Evolutionary conservation across 2,888 invertebrate genomes (phyloP).

Genomic region (Thereva unica): DNA sequence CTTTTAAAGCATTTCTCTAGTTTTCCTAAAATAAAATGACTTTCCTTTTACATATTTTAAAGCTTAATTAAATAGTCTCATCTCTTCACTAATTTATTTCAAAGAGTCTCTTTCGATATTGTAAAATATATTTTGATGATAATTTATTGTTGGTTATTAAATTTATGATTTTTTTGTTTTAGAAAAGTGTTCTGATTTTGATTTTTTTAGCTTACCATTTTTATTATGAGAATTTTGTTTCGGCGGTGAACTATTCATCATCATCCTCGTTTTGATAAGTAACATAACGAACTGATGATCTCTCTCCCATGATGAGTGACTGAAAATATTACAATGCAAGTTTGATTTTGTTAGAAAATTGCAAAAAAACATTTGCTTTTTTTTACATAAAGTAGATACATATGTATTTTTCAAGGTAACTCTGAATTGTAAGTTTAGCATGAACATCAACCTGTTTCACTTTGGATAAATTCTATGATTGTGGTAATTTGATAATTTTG

Average conservation of each 20-base stretch:
- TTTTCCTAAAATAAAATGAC: no score
- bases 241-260: conserved; percentile 64
- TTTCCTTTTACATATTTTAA: no score
- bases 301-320: conserved; percentile 88
- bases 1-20: no score
- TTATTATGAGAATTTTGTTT: conserved; percentile 33
- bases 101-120: no score
- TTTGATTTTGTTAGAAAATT: conserved; percentile 1
- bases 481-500: no score
- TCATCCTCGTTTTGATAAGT: conserved; percentile 94
- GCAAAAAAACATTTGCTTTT: background rate
- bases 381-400: background rate
- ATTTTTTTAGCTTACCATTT: conserved; percentile 6
- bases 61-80: no score
- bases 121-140: no score
- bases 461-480: no score
- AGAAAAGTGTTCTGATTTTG: conserved; percentile 20
- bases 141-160: background rate
- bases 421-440: background rate
- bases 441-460: no score
- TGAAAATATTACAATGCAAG: conserved; percentile 58
- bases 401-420: background rate
- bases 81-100: no score
- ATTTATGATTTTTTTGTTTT: conserved; percentile 4
- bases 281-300: conserved; percentile 91